phyloP scores from a whole-genome alignment of 2,797 vertebrate genomes.

The Gymnothorax javanicus region DNA sequence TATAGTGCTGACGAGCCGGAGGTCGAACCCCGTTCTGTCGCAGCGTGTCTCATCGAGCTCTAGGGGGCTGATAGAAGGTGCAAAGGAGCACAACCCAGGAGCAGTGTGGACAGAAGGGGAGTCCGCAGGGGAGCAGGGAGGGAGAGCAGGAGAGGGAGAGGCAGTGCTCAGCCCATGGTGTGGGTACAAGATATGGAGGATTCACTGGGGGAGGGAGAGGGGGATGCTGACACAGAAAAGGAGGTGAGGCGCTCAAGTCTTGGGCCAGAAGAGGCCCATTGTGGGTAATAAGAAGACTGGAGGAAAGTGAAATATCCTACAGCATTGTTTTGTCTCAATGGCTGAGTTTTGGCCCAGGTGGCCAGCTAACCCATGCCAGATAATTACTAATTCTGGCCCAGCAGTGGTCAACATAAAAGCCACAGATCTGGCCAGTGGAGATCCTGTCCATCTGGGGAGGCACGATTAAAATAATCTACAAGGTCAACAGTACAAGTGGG shows the following conservation, averaged over 20 bases:
- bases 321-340: neutral
- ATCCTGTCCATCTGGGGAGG: neutral
- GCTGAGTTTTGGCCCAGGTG: no score
- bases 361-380: no score
- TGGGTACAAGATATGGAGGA: neutral
- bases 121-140: neutral
- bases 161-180: neutral
- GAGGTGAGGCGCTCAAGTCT: neutral
- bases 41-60: slow-evolving; percentile 13
- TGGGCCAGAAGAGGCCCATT: neutral
- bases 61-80: slow-evolving; percentile 5
- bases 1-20: slow-evolving; percentile 47
- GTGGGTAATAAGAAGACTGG: neutral
- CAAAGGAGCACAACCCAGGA: neutral
- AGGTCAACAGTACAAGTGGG: neutral
- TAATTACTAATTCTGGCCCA: no score
- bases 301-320: neutral
- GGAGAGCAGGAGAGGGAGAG: neutral
- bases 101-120: neutral
- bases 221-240: neutral
- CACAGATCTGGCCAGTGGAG: no score
- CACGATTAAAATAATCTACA: neutral
- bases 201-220: neutral
- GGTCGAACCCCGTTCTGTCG: slow-evolving; percentile 21
- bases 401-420: no score